These are phyloP conservation scores for Hiodon alosoides DNA, from an alignment of 2,113 vertebrate genomes.

Conservation along the genomic window DNA sequence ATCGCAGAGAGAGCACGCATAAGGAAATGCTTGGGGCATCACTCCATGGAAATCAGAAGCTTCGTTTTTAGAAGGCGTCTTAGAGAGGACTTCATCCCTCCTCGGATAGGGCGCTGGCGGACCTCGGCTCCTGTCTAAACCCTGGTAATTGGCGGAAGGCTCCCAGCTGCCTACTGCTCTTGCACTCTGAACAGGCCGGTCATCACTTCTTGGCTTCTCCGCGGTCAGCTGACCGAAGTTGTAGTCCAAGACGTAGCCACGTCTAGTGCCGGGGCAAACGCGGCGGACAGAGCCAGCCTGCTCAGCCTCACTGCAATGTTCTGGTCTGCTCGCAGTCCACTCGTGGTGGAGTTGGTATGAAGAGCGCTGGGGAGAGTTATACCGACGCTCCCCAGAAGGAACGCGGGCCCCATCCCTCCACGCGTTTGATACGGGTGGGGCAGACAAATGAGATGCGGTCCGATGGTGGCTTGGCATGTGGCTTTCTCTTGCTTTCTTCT, in stretches of 20 bases:
- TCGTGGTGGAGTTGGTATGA: background rate
- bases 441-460: background rate
- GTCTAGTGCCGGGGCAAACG: background rate
- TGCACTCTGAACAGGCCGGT: background rate
- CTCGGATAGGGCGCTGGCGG: background rate
- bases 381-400: background rate
- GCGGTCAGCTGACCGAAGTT: slow-evolving; percentile 10
- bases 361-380: background rate
- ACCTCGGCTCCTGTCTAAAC: background rate
- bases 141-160: slow-evolving; percentile 1
- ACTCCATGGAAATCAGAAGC: slow-evolving; percentile 21
- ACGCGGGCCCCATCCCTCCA: background rate
- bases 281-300: background rate
- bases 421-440: background rate
- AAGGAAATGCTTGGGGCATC: slow-evolving; percentile 19
- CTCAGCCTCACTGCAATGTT: background rate
- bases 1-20: slow-evolving; percentile 26
- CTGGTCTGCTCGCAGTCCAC: background rate
- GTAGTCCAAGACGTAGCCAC: slow-evolving; percentile 16
- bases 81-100: background rate
- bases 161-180: background rate
- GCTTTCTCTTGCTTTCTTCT: slow-evolving; percentile 55
- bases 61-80: slow-evolving; percentile 15
- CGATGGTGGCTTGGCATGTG: background rate
- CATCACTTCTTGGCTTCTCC: background rate